phyloP scores from a whole-genome alignment of 1,140 invertebrate genomes.

The Ostrea edulis region DNA sequence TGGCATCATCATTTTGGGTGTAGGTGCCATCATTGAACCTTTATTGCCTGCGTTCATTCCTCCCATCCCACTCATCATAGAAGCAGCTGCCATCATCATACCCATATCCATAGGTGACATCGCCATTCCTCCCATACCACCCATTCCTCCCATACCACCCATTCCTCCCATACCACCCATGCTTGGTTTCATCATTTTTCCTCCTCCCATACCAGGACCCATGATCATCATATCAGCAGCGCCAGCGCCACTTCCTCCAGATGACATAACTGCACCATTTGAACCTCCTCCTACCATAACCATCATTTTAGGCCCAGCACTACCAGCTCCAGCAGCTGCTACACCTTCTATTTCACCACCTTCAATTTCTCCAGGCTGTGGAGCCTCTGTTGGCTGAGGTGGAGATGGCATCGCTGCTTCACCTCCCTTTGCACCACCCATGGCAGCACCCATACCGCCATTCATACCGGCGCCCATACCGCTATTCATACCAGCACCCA shows the following conservation, averaged over 20 bases:
- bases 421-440: neutral
- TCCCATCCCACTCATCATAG: slow-evolving; percentile 6
- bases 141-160: neutral
- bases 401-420: slow-evolving; percentile 15
- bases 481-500: neutral
- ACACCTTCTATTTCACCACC: neutral
- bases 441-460: neutral
- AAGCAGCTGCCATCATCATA: slow-evolving; percentile 24
- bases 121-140: neutral
- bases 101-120: slow-evolving; percentile 17
- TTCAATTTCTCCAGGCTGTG: slow-evolving; percentile 16
- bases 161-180: neutral
- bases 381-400: neutral
- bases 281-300: slow-evolving; percentile 5
- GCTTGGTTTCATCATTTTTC: neutral
- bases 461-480: neutral
- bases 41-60: neutral
- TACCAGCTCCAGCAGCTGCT: neutral
- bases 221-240: slow-evolving; percentile 14
- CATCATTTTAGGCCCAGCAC: neutral
- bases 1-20: neutral
- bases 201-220: neutral
- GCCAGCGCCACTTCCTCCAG: neutral
- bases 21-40: slow-evolving; percentile 7
- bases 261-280: neutral